Conservation (phyloP, 2,113 vertebrate species). For the Galbula dea region DNA sequence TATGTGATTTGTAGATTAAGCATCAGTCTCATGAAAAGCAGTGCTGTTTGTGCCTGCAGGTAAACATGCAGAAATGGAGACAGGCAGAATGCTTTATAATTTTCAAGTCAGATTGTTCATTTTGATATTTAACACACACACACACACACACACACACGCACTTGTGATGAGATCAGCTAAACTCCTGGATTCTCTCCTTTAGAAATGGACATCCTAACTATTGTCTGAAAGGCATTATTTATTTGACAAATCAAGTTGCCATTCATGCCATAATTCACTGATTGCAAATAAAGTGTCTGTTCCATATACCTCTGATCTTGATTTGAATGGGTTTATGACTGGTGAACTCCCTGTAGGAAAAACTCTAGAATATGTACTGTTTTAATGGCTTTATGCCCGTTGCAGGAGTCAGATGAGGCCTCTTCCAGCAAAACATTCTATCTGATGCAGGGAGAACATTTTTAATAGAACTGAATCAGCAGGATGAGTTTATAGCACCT, state of each 20-base stretch:
- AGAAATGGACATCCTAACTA: neutral
- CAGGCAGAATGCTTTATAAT: neutral
- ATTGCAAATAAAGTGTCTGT: neutral
- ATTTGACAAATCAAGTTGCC: neutral
- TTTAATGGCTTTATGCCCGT: neutral
- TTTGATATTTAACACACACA: neutral
- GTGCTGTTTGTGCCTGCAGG: neutral
- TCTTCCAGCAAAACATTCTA: neutral
- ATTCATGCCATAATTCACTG: neutral
- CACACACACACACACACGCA: neutral
- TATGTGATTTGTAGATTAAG: neutral
- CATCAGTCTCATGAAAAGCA: neutral
- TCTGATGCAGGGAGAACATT: neutral
- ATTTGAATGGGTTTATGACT: neutral
- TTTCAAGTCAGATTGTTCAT: neutral
- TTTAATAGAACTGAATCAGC: neutral
- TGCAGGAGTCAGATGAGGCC: neutral
- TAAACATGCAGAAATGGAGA: neutral
- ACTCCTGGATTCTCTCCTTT: neutral
- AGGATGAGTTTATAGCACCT: neutral
- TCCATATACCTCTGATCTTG: neutral
- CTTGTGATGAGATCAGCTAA: neutral
- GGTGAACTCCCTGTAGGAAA: neutral
- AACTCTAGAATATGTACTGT: neutral
- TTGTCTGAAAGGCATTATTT: neutral